These are phyloP conservation scores for Hesperophylax magnus DNA, from an alignment of 1,140 invertebrate genomes.

Conservation along the genomic window DNA sequence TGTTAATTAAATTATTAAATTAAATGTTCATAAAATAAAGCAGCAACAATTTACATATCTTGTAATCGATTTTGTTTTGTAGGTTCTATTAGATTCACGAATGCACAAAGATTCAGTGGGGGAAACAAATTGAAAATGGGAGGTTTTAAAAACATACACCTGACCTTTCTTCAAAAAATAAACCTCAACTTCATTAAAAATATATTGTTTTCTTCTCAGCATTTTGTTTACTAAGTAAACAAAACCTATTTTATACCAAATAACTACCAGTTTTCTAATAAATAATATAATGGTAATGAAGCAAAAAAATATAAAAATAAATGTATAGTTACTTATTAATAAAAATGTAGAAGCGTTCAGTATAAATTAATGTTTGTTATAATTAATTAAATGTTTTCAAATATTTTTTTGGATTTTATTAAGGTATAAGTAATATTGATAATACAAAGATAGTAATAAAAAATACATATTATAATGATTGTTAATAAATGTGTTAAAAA, in stretches of 20 bases:
- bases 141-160: too few relatives aligned
- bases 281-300: not conserved
- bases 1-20: too few relatives aligned
- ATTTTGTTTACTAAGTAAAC: too few relatives aligned
- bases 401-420: not conserved
- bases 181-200: too few relatives aligned
- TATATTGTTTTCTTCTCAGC: too few relatives aligned
- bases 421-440: not conserved
- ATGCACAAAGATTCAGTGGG: not conserved
- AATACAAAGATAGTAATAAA: conserved; percentile 7
- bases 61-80: conserved; percentile 13
- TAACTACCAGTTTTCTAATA: not conserved
- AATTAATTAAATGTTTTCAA: not conserved
- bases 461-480: conserved; percentile 41
- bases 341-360: not conserved
- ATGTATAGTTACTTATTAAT: not conserved
- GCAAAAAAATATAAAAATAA: not conserved
- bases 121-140: too few relatives aligned
- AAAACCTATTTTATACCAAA: too few relatives aligned
- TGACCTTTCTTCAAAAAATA: too few relatives aligned
- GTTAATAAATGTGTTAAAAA: conserved; percentile 50
- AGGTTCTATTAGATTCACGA: not conserved
- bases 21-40: too few relatives aligned
- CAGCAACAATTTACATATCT: not conserved
- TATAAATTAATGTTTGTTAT: not conserved